Base-by-base conservation (phyloP, 2,797 vertebrate species). In the Hyperoplus lanceolatus region DNA sequence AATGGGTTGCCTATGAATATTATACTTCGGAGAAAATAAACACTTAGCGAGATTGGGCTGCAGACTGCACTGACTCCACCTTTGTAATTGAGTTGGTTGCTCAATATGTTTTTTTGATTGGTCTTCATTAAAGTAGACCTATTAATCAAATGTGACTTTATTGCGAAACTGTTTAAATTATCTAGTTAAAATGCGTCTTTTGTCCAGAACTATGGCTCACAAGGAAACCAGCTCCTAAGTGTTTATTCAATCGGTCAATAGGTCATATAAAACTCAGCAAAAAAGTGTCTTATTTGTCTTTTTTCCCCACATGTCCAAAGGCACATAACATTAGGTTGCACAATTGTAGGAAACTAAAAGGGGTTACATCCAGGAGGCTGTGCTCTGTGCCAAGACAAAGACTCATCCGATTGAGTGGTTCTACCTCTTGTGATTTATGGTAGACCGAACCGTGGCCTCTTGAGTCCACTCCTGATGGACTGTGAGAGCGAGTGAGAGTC, bases 261-360 rank as follows among this genome's bases (percentile, higher is more conserved):
- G 59, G 42, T 54, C 71, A n/a, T 29, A 65, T 29, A 65, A 74
- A 81, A 88, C 63, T 88, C 76, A 86, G 85, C 87, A 73, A 41
- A 89, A 36, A 80, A 18, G 70, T 77, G 62, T 83, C 82, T 56
- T 62, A 80, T 80, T 21, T 72, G 63, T 79, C 43, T 45, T 80
- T 81, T 36, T 38, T 62, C 73, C 73, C 51, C 58, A 65, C 43
- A 41, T n/a, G 59, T 18, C 39, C 63, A 61, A 67, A 70, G 29
- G 18, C 73, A 55, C 50, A 38, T 70, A 38, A 66, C 21, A 66
- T 56, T 62, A 73, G 63, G 56, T 63, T 39, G 64, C 78, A 94
- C 91, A 94, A 94, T 93, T 21, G 70, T 67, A 90, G 93, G 92
- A 94, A 91, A 50, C 78, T 15, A 8, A 55, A 61, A 42, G 21